phyloP scores from a whole-genome alignment of 1,140 invertebrate genomes.

The Bombus polaris region DNA sequence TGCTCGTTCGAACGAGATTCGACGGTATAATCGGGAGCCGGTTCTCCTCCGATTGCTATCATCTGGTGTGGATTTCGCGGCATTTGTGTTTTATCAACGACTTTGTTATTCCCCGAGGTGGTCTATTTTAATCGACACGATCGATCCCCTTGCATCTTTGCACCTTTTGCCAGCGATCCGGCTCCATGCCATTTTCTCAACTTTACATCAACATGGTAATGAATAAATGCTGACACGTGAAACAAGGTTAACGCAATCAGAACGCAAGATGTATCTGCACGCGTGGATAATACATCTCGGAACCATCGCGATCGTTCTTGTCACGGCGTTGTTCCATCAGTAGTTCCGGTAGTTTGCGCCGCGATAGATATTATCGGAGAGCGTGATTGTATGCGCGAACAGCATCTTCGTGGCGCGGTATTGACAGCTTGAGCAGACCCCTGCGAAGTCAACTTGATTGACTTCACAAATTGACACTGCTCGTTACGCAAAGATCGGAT shows the following conservation, averaged over 20 bases:
- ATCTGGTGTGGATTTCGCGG: slow-evolving; percentile 50
- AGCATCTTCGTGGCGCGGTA: neutral
- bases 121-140: neutral
- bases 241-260: too few relatives aligned
- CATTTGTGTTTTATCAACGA: slow-evolving; percentile 25
- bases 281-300: too few relatives aligned
- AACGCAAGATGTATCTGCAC: too few relatives aligned
- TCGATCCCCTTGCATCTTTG: neutral
- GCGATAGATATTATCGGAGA: slow-evolving; percentile 59
- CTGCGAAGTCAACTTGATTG: slow-evolving; percentile 35
- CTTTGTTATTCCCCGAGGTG: neutral
- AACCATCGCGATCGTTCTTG: slow-evolving; percentile 39
- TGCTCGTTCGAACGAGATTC: slow-evolving; percentile 40
- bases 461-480: slow-evolving; percentile 36
- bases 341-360: slow-evolving; percentile 29
- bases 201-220: too few relatives aligned
- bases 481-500: slow-evolving; percentile 54
- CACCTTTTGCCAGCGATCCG: neutral
- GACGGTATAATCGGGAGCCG: slow-evolving; percentile 57
- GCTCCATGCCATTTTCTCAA: too few relatives aligned
- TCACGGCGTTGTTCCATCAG: slow-evolving; percentile 9
- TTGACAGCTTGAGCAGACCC: slow-evolving; percentile 32
- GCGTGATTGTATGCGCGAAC: too few relatives aligned
- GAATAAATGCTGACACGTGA: too few relatives aligned
- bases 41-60: slow-evolving; percentile 33